These are phyloP conservation scores for Hemistola chrysoprasaria DNA, from an alignment of 2,888 invertebrate genomes.

Conservation along the genomic window DNA sequence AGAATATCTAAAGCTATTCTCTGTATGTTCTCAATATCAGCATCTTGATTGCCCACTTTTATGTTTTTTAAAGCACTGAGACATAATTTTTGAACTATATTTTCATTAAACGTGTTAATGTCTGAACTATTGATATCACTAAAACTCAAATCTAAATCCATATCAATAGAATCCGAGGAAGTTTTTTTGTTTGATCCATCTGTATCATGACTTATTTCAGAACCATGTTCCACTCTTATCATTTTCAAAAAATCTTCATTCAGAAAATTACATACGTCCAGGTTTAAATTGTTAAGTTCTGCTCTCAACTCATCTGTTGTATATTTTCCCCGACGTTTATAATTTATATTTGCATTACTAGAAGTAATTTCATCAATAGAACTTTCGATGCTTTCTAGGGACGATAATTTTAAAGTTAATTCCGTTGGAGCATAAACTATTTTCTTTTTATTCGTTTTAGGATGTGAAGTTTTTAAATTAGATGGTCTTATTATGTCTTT, in stretches of 20 bases:
- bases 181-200: constrained; percentile 77
- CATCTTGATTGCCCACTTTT: constrained; percentile 79
- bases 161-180: constrained; percentile 77
- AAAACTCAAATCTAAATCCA: constrained; percentile 79
- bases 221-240: constrained; percentile 63
- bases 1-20: constrained; percentile 77
- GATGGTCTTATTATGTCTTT: constrained; percentile 40
- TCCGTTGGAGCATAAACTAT: constrained; percentile 77
- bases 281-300: constrained; percentile 59
- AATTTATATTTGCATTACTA: constrained; percentile 68
- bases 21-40: constrained; percentile 79
- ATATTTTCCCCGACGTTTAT: constrained; percentile 82
- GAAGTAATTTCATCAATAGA: constrained; percentile 73
- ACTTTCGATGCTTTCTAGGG: constrained; percentile 66
- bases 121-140: constrained; percentile 81
- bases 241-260: constrained; percentile 63
- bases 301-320: constrained; percentile 77
- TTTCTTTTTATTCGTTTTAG: constrained; percentile 54
- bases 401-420: constrained; percentile 67
- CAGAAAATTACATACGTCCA: constrained; percentile 57
- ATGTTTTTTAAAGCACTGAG: constrained; percentile 78
- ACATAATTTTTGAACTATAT: constrained; percentile 78
- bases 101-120: constrained; percentile 79
- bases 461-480: constrained; percentile 28
- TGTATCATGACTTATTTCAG: constrained; percentile 72